A percentile compares a stretch with the other conserved stretches of the same genome.
Evolutionary conservation across 2,888 invertebrate genomes (phyloP).

Genomic region (Lasius fuliginosus): DNA sequence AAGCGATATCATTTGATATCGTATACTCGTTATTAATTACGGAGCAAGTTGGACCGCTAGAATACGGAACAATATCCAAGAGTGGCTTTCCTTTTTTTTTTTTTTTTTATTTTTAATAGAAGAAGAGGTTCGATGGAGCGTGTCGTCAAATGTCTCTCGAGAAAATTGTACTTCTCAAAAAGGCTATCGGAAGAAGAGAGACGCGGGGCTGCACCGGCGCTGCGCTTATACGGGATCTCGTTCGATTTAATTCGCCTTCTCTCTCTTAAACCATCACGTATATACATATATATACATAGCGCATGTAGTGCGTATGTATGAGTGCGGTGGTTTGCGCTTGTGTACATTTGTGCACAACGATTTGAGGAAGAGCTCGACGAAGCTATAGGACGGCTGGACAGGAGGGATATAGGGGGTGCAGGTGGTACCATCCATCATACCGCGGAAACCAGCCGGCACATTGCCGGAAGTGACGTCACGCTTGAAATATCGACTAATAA

Average conservation of each 20-base stretch:
- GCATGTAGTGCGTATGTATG: constrained; percentile 32
- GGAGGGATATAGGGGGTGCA: constrained; percentile 64
- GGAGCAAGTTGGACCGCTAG: constrained; percentile 14
- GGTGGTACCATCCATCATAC: constrained; percentile 82
- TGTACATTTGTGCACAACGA: constrained; percentile 66
- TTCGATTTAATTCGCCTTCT: constrained; percentile 29
- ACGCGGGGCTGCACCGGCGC: background rate
- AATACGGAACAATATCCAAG: constrained; percentile 18
- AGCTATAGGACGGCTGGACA: constrained; percentile 63
- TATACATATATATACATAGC: constrained; percentile 43
- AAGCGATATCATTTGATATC: constrained; percentile 56
- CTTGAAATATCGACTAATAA: constrained; percentile 86
- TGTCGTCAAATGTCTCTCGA: constrained; percentile 42
- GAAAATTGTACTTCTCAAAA: constrained; percentile 35
- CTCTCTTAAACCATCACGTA: constrained; percentile 25
- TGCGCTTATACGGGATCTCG: background rate
- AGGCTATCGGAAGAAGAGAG: background rate
- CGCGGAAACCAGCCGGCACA: constrained; percentile 84
- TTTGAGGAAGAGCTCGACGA: constrained; percentile 77
- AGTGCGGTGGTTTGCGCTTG: constrained; percentile 47
- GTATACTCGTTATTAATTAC: constrained; percentile 59
- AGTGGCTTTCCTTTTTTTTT: constrained; percentile 1
- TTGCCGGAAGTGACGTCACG: constrained; percentile 85
- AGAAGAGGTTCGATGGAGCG: constrained; percentile 9
- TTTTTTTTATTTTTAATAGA: background rate